Evolutionary conservation across 1,140 invertebrate species (phyloP).

Genomic region (Nasonia vitripennis): DNA sequence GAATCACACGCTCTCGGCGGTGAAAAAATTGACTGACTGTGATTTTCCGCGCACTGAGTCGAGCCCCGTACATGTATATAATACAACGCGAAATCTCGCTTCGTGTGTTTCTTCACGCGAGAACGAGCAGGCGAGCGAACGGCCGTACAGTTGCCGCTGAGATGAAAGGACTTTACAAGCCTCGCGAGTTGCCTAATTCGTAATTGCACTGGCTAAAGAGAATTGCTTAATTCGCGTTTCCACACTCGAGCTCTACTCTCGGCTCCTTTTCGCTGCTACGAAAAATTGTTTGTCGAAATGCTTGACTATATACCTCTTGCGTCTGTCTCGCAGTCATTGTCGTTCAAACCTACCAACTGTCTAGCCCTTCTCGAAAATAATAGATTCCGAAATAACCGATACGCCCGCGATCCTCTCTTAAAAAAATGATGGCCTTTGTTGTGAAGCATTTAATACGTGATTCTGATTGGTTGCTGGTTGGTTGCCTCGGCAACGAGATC

Average conservation of each 20-base stretch:
- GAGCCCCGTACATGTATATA: background rate
- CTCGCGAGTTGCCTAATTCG: conserved; percentile 47
- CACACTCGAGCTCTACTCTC: conserved; percentile 18
- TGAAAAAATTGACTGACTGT: conserved; percentile 20
- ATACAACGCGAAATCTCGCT: conserved; percentile 16
- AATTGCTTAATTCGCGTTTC: conserved; percentile 48
- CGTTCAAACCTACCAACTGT: too few relatives aligned
- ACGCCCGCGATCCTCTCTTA: too few relatives aligned
- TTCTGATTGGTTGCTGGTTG: too few relatives aligned
- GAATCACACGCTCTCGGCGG: background rate
- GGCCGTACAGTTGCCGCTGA: background rate
- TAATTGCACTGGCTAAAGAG: conserved; percentile 37
- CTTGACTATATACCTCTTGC: too few relatives aligned
- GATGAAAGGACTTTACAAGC: conserved; percentile 47
- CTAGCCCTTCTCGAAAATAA: too few relatives aligned
- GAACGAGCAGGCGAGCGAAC: conserved; percentile 20
- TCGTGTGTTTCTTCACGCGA: conserved; percentile 20
- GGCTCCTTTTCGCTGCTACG: conserved; percentile 4
- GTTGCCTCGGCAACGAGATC: too few relatives aligned
- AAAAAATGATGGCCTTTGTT: too few relatives aligned
- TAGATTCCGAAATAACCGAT: background rate
- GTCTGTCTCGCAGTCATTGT: too few relatives aligned
- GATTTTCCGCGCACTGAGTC: conserved; percentile 17
- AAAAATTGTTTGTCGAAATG: background rate
- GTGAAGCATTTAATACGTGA: too few relatives aligned